These are phyloP conservation scores for Leistus spinibarbis DNA, from an alignment of 2,888 invertebrate genomes.

Conservation along the genomic window DNA sequence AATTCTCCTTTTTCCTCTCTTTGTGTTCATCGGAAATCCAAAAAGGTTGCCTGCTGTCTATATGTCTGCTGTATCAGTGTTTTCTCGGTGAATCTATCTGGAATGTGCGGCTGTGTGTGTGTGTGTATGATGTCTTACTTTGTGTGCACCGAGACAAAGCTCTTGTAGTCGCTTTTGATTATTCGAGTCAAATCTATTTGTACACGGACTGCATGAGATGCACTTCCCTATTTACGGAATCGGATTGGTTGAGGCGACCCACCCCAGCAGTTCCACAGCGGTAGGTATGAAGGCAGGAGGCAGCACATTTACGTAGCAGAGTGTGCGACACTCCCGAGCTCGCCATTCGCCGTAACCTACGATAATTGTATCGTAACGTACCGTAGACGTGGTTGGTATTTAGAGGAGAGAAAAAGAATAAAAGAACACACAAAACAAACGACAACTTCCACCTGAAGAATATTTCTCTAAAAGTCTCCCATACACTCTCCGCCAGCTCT, in stretches of 20 bases:
- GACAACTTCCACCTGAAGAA: neutral
- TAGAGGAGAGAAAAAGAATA: neutral
- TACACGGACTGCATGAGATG: conserved; percentile 20
- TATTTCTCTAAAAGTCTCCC: neutral
- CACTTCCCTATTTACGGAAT: conserved; percentile 23
- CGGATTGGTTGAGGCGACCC: neutral
- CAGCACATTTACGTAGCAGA: too few relatives aligned
- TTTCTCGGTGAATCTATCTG: neutral
- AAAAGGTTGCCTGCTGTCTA: neutral
- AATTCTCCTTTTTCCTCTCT: neutral
- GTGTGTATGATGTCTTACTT: neutral
- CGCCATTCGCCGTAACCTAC: neutral
- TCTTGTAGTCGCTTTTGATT: conserved; percentile 26
- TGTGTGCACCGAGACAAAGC: conserved; percentile 23
- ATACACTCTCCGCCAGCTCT: neutral
- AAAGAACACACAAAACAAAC: neutral
- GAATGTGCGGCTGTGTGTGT: neutral
- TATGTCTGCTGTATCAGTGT: neutral
- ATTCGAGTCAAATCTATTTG: conserved; percentile 29
- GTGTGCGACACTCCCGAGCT: neutral
- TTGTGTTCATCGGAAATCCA: neutral
- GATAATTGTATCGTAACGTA: neutral
- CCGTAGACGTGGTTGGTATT: neutral
- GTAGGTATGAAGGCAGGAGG: too few relatives aligned
- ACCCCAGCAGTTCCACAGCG: neutral